Conservation (phyloP, 2,797 vertebrate species). For the Microctenopoma steveboyesi region DNA sequence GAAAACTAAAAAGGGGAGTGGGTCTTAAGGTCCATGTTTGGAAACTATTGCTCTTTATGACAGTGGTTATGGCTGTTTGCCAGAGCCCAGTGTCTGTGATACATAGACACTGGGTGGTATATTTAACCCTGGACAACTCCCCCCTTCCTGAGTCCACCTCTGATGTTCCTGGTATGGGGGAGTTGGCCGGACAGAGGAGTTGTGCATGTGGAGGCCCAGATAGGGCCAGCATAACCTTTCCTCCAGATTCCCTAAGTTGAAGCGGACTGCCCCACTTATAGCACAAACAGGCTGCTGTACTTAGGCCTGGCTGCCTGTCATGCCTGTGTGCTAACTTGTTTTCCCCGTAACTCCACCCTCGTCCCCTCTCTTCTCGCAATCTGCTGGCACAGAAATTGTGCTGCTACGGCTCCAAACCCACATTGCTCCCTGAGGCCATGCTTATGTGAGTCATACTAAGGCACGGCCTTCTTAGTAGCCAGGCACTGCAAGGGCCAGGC, state of each 20-base stretch:
- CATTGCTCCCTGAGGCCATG: slow-evolving; percentile 69
- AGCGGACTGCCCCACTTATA: slow-evolving; percentile 75
- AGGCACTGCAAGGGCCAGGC: slow-evolving; percentile 34
- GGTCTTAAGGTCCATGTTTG: too few species aligned
- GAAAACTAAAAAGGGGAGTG: too few species aligned
- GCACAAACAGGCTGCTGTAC: slow-evolving; percentile 74
- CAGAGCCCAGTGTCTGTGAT: slow-evolving; percentile 52
- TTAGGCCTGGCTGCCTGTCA: slow-evolving; percentile 62
- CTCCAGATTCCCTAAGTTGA: slow-evolving; percentile 82
- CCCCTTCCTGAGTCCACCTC: slow-evolving; percentile 54
- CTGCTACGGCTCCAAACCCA: slow-evolving; percentile 46
- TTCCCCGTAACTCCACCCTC: slow-evolving; percentile 57
- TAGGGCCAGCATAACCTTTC: slow-evolving; percentile 83
- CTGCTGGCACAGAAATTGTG: slow-evolving; percentile 55
- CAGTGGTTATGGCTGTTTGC: slow-evolving; percentile 36
- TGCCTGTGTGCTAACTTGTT: slow-evolving; percentile 59
- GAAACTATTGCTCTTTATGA: slow-evolving; percentile 25
- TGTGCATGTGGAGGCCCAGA: slow-evolving; percentile 69
- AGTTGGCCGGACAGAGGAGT: slow-evolving; percentile 62
- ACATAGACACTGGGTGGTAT: slow-evolving; percentile 64
- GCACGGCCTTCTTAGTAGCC: slow-evolving; percentile 46
- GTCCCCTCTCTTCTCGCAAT: slow-evolving; percentile 42
- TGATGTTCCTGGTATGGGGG: slow-evolving; percentile 65
- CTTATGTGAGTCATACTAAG: slow-evolving; percentile 71
- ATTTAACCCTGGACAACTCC: slow-evolving; percentile 76